Evolutionary conservation across 2,888 invertebrate species (phyloP).

Genomic region (Trichopoda pennipes): DNA sequence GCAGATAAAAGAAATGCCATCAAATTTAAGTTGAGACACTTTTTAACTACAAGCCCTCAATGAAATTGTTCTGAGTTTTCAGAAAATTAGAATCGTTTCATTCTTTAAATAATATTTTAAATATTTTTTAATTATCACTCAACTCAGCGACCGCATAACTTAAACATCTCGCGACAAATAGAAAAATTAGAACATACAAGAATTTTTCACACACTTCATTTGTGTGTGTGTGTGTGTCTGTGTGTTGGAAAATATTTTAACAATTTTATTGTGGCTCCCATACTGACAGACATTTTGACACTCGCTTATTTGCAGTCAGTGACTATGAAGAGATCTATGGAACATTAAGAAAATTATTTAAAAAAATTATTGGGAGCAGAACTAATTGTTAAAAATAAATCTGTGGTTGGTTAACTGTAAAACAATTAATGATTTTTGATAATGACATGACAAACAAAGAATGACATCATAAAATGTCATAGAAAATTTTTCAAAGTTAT

Average conservation of each 20-base stretch:
- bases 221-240: neutral
- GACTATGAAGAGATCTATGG: neutral
- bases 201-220: constrained; percentile 37
- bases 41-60: no score
- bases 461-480: no score
- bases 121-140: no score
- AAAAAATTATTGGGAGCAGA: constrained; percentile 37
- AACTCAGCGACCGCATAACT: neutral
- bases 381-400: constrained; percentile 33
- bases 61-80: no score
- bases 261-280: neutral
- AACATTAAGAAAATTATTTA: constrained; percentile 10
- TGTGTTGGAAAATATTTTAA: neutral
- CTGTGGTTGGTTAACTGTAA: constrained; percentile 16
- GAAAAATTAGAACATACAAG: neutral
- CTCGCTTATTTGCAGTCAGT: neutral
- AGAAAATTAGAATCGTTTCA: no score
- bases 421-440: no score
- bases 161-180: neutral
- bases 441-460: no score
- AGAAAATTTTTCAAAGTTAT: no score
- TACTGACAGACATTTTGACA: constrained; percentile 30
- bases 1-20: no score
- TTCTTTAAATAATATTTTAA: no score
- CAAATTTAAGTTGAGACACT: no score